Evolutionary conservation across 2,113 vertebrate species (phyloP).

Genomic region (Macquaria australasica): DNA sequence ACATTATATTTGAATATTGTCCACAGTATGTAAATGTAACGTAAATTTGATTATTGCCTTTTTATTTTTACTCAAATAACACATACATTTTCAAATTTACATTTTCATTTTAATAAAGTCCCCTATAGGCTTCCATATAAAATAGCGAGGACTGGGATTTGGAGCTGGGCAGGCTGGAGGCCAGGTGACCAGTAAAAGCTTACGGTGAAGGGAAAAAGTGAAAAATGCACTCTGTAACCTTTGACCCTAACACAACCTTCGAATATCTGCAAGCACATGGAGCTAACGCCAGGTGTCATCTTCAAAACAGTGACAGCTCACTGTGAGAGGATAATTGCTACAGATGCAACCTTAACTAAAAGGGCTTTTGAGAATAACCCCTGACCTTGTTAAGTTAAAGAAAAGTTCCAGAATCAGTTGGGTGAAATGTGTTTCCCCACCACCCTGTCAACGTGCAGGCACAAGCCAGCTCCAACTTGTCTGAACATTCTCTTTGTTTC

Average conservation of each 20-base stretch:
- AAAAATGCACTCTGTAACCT: neutral
- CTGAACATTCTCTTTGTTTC: constrained; percentile 12
- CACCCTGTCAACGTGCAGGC: neutral
- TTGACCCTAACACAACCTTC: constrained; percentile 14
- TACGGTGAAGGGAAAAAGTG: neutral
- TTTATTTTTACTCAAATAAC: too few relatives aligned
- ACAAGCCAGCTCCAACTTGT: constrained; percentile 65
- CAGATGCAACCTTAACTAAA: neutral
- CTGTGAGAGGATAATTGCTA: neutral
- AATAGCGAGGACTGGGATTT: neutral
- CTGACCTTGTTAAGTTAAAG: neutral
- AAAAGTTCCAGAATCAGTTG: neutral
- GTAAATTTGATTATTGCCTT: too few relatives aligned
- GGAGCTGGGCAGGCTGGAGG: neutral
- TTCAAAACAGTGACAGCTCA: neutral
- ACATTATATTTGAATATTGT: too few relatives aligned
- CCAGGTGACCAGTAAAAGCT: neutral
- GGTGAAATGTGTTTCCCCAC: neutral
- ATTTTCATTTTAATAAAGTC: too few relatives aligned
- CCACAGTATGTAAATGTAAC: too few relatives aligned
- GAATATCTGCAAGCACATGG: neutral
- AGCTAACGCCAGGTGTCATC: neutral
- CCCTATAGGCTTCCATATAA: too few relatives aligned
- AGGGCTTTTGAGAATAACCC: neutral
- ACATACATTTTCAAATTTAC: too few relatives aligned